phyloP scores from a whole-genome alignment of 2,888 invertebrate species.

The Aleiodes alternator region DNA sequence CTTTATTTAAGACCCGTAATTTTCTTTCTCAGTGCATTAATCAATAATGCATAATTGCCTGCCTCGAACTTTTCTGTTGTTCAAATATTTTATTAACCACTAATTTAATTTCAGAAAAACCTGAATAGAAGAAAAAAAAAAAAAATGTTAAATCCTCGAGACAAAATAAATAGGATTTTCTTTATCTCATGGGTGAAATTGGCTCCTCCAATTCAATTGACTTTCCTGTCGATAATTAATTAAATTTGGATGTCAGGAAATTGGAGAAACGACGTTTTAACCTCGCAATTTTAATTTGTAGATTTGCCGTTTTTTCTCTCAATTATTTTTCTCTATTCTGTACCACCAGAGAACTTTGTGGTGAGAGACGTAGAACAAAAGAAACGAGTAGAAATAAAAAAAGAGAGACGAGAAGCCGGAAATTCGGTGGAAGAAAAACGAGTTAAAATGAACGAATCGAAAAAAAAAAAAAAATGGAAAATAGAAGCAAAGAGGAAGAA shows the following conservation, averaged over 20 bases:
- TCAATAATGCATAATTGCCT: too few species aligned
- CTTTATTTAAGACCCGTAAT: too few species aligned
- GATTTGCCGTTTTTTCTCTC: slow-evolving; percentile 22
- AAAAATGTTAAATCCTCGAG: too few species aligned
- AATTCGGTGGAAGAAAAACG: slow-evolving; percentile 32
- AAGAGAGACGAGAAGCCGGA: slow-evolving; percentile 34
- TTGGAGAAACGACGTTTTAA: slow-evolving; percentile 32
- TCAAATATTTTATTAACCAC: background rate
- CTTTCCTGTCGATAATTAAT: slow-evolving; percentile 47
- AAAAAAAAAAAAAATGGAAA: background rate
- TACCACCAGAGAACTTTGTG: background rate
- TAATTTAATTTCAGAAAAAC: background rate
- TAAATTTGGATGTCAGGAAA: slow-evolving; percentile 44
- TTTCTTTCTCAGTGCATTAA: too few species aligned
- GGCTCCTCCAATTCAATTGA: slow-evolving; percentile 25
- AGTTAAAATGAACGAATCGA: slow-evolving; percentile 2
- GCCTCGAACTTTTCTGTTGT: too few species aligned
- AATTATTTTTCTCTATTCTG: slow-evolving; percentile 10
- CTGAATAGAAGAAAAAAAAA: too few species aligned
- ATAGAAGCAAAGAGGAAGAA: slow-evolving; percentile 33
- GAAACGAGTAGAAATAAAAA: slow-evolving; percentile 44
- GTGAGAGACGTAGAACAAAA: slow-evolving; percentile 39
- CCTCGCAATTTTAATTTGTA: slow-evolving; percentile 40
- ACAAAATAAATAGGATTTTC: slow-evolving; percentile 40
- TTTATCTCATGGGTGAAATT: slow-evolving; percentile 20